phyloP scores from a whole-genome alignment of 2,888 invertebrate species.

The Bruchidius siliquastri region DNA sequence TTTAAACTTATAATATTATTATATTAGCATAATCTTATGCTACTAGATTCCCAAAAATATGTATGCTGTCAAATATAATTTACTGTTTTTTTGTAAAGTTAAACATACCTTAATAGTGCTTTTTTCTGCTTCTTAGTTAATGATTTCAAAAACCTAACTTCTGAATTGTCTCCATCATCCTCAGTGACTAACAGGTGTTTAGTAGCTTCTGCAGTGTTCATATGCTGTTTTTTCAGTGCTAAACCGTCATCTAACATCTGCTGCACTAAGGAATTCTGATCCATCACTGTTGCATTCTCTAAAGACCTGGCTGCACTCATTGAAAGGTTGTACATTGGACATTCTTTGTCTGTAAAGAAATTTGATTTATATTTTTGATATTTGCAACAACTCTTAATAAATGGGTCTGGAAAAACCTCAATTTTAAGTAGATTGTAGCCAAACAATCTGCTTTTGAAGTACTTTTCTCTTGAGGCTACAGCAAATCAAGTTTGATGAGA shows the following conservation, averaged over 20 bases:
- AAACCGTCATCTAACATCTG: slow-evolving; percentile 92
- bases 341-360: slow-evolving; percentile 75
- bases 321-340: slow-evolving; percentile 83
- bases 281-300: slow-evolving; percentile 59
- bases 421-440: too few species aligned
- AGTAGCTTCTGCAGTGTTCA: slow-evolving; percentile 51
- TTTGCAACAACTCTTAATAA: too few species aligned
- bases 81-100: too few species aligned
- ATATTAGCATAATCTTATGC: too few species aligned
- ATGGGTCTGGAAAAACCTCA: too few species aligned
- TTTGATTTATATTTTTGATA: not conserved
- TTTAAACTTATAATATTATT: too few species aligned
- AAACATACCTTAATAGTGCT: slow-evolving; percentile 71
- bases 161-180: slow-evolving; percentile 56
- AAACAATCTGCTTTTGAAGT: too few species aligned
- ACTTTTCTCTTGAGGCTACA: too few species aligned
- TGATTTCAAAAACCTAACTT: slow-evolving; percentile 76
- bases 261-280: slow-evolving; percentile 71
- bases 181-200: slow-evolving; percentile 59
- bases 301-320: slow-evolving; percentile 77
- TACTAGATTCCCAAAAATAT: too few species aligned
- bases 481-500: too few species aligned
- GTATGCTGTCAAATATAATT: too few species aligned
- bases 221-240: slow-evolving; percentile 75
- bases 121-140: slow-evolving; percentile 85